Conservation (phyloP, 1,140 invertebrate species). For the Cydia pomonella region DNA sequence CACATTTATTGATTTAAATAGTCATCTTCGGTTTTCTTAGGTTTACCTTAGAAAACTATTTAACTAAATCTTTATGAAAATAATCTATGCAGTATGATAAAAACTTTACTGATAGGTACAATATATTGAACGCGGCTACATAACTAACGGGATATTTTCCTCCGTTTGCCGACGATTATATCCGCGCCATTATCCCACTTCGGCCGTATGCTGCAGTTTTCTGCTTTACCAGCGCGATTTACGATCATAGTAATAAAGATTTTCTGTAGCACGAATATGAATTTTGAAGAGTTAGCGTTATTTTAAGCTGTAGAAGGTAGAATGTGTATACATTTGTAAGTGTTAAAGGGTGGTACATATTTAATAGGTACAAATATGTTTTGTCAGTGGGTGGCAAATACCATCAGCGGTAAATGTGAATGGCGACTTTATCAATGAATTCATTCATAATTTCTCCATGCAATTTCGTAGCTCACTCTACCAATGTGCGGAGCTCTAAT, state of each 20-base stretch:
- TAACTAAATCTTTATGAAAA: no score
- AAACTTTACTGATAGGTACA: not conserved
- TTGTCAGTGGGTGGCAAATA: no score
- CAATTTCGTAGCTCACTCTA: no score
- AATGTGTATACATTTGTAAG: not conserved
- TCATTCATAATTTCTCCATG: no score
- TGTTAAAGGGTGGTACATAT: not conserved
- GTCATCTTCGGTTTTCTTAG: no score
- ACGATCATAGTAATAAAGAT: conserved; percentile 27
- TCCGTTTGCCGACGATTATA: conserved; percentile 29
- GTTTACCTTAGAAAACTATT: no score
- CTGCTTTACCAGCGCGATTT: conserved; percentile 24
- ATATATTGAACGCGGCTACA: not conserved
- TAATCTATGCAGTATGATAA: not conserved
- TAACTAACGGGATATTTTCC: conserved; percentile 18
- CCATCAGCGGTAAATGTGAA: no score
- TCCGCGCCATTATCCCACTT: conserved; percentile 31
- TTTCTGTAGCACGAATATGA: conserved; percentile 17
- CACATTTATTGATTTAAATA: no score
- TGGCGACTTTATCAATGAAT: no score
- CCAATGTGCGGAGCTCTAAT: no score
- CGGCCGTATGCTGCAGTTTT: conserved; percentile 24
- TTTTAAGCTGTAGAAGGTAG: not conserved
- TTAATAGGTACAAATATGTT: not conserved
- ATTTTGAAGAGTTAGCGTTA: conserved; percentile 14